Evolutionary conservation across 2,888 invertebrate genomes (phyloP), one percentile per base, ranked within the genome.

Genomic region (Apoderus coryli): DNA sequence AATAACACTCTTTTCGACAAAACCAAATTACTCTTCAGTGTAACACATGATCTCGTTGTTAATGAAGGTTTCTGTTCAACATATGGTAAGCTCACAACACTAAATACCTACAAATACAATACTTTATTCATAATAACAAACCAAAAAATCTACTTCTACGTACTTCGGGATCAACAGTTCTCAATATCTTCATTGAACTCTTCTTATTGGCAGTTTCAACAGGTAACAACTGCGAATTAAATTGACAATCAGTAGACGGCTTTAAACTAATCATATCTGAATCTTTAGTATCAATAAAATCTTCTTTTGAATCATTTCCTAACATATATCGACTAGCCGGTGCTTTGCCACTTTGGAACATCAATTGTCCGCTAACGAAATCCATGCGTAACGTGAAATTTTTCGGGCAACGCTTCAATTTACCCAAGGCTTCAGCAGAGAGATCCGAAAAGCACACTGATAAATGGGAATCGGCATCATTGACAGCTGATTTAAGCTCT

Each of bases 261-360:
- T 43, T 44, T n/a, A 44, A 43, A 25, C 36, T 41, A 15, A 44
- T 43, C 19, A 44, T 35, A 24, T 43, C 43, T 2, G 43, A 43
- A 33, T 37, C 36, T 31, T 39, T 42, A 10, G 33, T 29, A 19
- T 43, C 40, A 5, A 44, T 27, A 13, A 23, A n/a, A n/a, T n/a
- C n/a, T n/a, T n/a, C n/a, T 5, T 13, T 29, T 16, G 11, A 12
- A 13, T 14, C 10, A 14, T 33, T 27, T 22, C 41, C 41, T 19
- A 43, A 37, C 3, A 38, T 28, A 24, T 39, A 40, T 16, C 41
- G 42, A 28, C 40, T 43, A 6, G 35, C 36, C 2, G 34, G 29
- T 3, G 39, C 31, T 23, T 34, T 41, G 15, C 40, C 43, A 0
- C 43, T 36, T 19, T 44, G 43, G 16, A 43, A 43, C 10, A 40